Evolutionary conservation across 2,888 invertebrate species (phyloP), one percentile per base, ranked within the genome.

Genomic region (Cheilosia vernalis): DNA sequence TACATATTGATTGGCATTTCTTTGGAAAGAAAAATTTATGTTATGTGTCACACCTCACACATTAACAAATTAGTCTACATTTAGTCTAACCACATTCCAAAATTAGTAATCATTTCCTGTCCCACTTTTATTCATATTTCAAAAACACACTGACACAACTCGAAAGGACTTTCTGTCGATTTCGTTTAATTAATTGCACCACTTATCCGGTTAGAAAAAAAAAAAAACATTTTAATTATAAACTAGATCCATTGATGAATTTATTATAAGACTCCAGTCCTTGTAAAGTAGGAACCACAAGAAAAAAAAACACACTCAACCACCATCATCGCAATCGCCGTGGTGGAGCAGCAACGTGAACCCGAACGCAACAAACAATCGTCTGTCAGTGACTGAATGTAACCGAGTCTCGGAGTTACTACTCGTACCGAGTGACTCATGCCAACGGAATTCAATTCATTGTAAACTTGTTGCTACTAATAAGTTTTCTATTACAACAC

Each of bases 401-500:
- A 86, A 87, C 78, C 82, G 76, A 69, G 66, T 37, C 80, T 73
- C 74, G 55, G 63, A 53, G 42, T 85, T 73, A 76, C 76, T 83
- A 70, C 77, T 73, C 72, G 15, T 69, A 73, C 72, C 61, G 78
- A 58, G 60, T 88, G 88, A 88, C 87, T 88, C 88, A 88, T 83
- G 42, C 53, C 24, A 79, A 80, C 74, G 88, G 87, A 87, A 88
- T 88, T 87, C 87, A 87, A 88, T 88, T 88, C 88, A 88, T 87
- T 88, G 85, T 85, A 85, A 85, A 81, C 81, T 85, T 76, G 76
- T 85, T 85, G 85, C 85, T 61, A 72, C 85, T 80, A 77, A 77
- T 85, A 81, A 81, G 85, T 85, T 85, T 81, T 85, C 85, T 81
- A 85, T 85, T 85, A 85, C 85, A 85, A 85, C 76, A 72, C 72